phyloP scores from a whole-genome alignment of 2,888 invertebrate genomes.

The Metacarcinus magister region DNA sequence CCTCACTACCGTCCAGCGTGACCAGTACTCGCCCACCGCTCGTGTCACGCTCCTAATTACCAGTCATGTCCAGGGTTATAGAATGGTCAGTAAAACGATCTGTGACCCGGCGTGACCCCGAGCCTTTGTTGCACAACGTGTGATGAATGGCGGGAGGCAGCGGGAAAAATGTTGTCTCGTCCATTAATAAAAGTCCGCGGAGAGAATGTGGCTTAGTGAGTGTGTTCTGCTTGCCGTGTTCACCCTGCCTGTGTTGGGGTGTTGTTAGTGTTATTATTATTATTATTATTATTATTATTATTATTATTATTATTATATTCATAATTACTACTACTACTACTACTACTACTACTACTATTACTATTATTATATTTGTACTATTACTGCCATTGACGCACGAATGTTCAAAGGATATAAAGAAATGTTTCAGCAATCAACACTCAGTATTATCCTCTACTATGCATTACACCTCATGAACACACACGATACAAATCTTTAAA shows the following conservation, averaged over 20 bases:
- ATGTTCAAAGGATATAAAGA: too few species aligned
- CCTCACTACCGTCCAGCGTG: neutral
- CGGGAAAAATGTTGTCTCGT: neutral
- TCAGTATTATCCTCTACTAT: too few species aligned
- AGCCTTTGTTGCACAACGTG: neutral
- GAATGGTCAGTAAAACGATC: slow-evolving; percentile 52
- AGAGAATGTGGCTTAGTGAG: neutral
- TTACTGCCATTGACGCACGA: too few species aligned
- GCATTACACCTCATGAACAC: neutral
- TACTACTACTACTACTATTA: neutral
- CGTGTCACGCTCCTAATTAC: slow-evolving; percentile 67
- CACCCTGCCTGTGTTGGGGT: neutral
- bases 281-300: neutral
- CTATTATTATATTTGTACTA: too few species aligned
- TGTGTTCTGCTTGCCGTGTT: neutral
- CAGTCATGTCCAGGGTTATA: slow-evolving; percentile 43
- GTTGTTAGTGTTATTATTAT: neutral
- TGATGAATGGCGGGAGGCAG: neutral
- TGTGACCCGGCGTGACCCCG: slow-evolving; percentile 47
- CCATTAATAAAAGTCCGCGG: slow-evolving; percentile 16
- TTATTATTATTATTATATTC: neutral
- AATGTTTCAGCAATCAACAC: too few species aligned
- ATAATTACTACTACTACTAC: neutral
- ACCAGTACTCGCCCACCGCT: slow-evolving; percentile 34
- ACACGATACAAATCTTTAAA: neutral